phyloP scores from a whole-genome alignment of 2,113 vertebrate genomes.

The Corythornis madagascariensis region DNA sequence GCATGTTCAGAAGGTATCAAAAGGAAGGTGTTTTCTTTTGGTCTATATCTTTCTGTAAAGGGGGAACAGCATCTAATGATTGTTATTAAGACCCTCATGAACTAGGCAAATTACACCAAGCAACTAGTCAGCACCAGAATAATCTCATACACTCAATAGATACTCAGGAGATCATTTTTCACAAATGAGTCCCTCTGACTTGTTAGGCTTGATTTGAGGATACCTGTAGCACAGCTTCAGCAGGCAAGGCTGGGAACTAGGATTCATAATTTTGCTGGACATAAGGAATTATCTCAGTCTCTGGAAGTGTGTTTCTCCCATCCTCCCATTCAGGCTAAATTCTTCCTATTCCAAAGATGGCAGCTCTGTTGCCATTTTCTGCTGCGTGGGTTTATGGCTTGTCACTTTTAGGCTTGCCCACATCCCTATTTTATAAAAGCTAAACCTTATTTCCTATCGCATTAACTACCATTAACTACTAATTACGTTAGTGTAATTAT shows the following conservation, averaged over 20 bases:
- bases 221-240: neutral
- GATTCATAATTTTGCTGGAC: neutral
- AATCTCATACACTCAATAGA: neutral
- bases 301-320: neutral
- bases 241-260: neutral
- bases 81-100: neutral
- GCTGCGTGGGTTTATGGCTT: neutral
- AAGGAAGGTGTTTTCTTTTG: neutral
- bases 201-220: neutral
- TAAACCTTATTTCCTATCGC: neutral
- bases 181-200: neutral
- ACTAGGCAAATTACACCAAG: neutral
- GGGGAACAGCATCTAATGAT: neutral
- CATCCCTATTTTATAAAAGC: neutral
- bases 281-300: neutral
- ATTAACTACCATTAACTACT: neutral
- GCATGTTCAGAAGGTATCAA: slow-evolving; percentile 2
- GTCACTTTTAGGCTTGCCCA: neutral
- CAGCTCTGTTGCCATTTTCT: neutral
- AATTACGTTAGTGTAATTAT: neutral
- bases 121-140: neutral
- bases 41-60: neutral
- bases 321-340: neutral
- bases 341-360: neutral
- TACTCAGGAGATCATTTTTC: neutral